Evolutionary conservation across 2,797 vertebrate species (phyloP).

Genomic region (Cuculus canorus): DNA sequence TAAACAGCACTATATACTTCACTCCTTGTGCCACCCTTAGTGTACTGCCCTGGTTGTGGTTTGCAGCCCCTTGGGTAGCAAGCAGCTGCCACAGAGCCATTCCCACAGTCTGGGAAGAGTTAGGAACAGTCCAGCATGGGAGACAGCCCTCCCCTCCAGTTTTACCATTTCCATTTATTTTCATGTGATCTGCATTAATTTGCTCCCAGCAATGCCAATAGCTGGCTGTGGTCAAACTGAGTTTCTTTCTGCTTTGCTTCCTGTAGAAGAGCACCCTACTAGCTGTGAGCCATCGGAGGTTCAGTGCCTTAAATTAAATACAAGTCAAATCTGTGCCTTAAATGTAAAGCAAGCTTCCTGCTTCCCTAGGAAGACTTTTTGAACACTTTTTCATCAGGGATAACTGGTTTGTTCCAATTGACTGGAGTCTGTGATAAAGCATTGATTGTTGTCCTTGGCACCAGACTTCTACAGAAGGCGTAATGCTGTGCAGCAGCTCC

Average conservation of each 20-base stretch:
- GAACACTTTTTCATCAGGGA: background rate
- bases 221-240: background rate
- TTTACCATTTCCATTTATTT: background rate
- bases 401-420: background rate
- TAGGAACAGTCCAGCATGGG: background rate
- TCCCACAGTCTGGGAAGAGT: rapidly evolving
- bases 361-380: background rate
- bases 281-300: background rate
- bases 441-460: background rate
- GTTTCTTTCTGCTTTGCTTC: background rate
- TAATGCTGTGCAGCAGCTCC: background rate
- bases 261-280: background rate
- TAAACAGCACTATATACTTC: background rate
- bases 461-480: background rate
- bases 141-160: background rate
- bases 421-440: background rate
- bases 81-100: background rate
- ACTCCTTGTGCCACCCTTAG: background rate
- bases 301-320: background rate
- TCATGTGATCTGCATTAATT: background rate
- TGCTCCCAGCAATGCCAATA: background rate
- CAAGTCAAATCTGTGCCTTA: background rate
- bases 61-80: background rate
- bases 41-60: background rate
- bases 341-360: background rate